Evolutionary conservation across 2,888 invertebrate species (phyloP).

Genomic region (Phania funesta): DNA sequence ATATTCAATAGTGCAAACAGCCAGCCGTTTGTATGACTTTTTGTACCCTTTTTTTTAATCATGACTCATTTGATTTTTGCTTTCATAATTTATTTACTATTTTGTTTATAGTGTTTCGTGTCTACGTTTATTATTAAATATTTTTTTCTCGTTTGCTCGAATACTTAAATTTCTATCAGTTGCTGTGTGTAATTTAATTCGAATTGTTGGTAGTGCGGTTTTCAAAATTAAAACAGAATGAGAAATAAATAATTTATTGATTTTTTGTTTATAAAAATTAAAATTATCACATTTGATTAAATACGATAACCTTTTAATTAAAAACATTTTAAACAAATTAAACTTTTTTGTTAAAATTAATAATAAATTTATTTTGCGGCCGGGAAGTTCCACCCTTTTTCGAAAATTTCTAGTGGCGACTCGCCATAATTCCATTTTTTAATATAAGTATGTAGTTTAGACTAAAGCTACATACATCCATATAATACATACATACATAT

Average conservation of each 20-base stretch:
- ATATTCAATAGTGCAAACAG: background rate
- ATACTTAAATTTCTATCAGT: background rate
- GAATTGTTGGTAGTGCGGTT: constrained; percentile 57
- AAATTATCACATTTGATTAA: too few species aligned
- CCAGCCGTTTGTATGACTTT: background rate
- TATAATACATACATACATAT: background rate
- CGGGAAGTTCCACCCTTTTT: too few species aligned
- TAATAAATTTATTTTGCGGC: too few species aligned
- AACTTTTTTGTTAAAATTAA: too few species aligned
- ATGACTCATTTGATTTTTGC: constrained; percentile 39
- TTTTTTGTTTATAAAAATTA: constrained; percentile 40
- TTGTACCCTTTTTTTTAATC: background rate
- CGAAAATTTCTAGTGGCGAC: too few species aligned
- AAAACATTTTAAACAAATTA: too few species aligned
- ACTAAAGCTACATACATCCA: too few species aligned
- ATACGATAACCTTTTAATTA: too few species aligned
- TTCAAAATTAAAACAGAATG: constrained; percentile 11
- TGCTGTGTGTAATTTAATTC: constrained; percentile 40
- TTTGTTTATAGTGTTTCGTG: constrained; percentile 49
- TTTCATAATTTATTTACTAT: constrained; percentile 46
- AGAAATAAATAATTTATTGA: constrained; percentile 38
- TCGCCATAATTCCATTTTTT: too few species aligned
- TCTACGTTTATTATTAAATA: constrained; percentile 43
- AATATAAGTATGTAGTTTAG: too few species aligned
- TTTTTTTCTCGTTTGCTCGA: constrained; percentile 9